Conservation (phyloP, 35 echinoderm and acorn worm genomes). For the Anneissia japonica region DNA sequence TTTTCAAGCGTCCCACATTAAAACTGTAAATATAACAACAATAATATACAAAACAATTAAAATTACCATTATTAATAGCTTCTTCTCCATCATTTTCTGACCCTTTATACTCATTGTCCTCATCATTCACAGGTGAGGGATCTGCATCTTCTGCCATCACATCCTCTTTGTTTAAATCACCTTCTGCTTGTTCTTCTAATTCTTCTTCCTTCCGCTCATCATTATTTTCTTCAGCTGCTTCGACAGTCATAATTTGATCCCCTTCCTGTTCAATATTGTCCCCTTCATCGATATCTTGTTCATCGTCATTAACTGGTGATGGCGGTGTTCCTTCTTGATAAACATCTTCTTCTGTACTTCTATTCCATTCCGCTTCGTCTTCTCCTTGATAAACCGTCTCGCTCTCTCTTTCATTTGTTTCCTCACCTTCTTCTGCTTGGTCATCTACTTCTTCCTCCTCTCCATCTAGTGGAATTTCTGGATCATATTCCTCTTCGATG, state of each 20-base stretch:
- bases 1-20: too few relatives aligned
- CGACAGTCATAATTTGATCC: not conserved
- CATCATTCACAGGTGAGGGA: not conserved
- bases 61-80: not conserved
- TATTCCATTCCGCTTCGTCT: not conserved
- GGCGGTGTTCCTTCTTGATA: not conserved
- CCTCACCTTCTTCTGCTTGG: conserved; percentile 33
- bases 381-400: not conserved
- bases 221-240: conserved; percentile 7
- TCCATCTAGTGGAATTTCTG: conserved; percentile 17
- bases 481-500: conserved; percentile 14
- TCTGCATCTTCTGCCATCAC: conserved; percentile 2
- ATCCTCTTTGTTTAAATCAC: conserved; percentile 45
- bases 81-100: not conserved
- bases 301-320: not conserved
- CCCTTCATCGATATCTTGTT: not conserved
- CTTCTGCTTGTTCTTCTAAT: conserved; percentile 14
- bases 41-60: too few relatives aligned
- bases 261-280: not conserved
- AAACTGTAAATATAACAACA: too few relatives aligned
- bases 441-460: conserved; percentile 14
- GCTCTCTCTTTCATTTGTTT: not conserved
- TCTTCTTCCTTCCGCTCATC: not conserved
- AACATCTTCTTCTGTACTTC: conserved; percentile 10
- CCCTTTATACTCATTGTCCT: not conserved